These are phyloP conservation scores for Hypocryptadius cinnamomeus DNA, from an alignment of 2,113 vertebrate species.

Conservation along the genomic window DNA sequence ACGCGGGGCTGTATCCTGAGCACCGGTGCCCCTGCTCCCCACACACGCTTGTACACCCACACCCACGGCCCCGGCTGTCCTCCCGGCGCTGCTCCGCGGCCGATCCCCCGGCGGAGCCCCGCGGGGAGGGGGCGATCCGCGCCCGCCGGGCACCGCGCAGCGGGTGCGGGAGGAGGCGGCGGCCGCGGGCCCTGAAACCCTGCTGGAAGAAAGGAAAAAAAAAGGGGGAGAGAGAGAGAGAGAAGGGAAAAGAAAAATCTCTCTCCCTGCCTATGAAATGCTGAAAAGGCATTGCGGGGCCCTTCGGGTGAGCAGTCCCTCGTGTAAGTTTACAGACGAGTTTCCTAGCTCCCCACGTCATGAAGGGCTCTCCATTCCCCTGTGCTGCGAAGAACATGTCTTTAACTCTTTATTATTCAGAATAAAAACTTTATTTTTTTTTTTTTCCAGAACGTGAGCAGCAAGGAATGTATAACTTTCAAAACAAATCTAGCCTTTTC, in stretches of 20 bases:
- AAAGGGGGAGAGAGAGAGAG: too few species aligned
- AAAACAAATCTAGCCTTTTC: constrained; percentile 77
- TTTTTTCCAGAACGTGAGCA: constrained; percentile 84
- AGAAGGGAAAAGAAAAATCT: neutral
- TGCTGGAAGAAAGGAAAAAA: neutral
- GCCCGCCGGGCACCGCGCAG: neutral
- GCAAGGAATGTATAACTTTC: constrained; percentile 92
- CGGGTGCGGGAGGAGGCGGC: neutral
- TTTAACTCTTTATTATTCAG: constrained; percentile 74
- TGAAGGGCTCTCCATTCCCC: neutral
- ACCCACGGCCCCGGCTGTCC: neutral
- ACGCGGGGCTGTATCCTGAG: neutral
- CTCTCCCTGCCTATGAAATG: neutral
- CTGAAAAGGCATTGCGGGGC: neutral
- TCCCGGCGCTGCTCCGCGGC: neutral
- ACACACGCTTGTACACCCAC: neutral
- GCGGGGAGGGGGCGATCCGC: neutral
- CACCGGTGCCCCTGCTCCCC: neutral
- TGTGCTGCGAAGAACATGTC: constrained; percentile 50
- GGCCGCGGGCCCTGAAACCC: neutral
- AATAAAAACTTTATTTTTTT: constrained; percentile 80
- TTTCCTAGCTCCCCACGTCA: neutral
- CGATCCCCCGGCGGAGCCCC: neutral
- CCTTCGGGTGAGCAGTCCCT: neutral
- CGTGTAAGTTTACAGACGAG: neutral